These are phyloP conservation scores for Nudaria mundana DNA, from an alignment of 2,888 invertebrate genomes.

Conservation along the genomic window DNA sequence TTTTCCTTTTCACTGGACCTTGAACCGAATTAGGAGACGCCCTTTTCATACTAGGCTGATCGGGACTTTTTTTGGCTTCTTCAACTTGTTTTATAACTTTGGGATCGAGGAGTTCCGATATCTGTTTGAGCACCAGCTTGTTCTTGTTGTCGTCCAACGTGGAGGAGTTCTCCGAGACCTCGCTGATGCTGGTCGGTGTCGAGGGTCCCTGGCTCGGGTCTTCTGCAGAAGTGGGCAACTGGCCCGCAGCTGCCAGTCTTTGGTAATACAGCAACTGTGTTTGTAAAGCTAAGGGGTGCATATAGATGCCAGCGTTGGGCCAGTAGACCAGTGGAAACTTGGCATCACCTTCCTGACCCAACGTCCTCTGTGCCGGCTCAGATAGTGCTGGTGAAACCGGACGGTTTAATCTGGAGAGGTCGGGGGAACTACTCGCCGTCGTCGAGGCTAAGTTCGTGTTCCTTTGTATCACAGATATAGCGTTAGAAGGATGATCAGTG, in stretches of 20 bases:
- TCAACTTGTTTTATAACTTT: conserved; percentile 65
- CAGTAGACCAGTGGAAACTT: conserved; percentile 81
- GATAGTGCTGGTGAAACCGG: conserved; percentile 60
- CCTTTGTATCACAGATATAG: conserved; percentile 72
- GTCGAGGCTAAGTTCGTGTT: conserved; percentile 60
- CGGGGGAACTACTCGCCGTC: conserved; percentile 71
- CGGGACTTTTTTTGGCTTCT: conserved; percentile 55
- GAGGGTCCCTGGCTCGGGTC: conserved; percentile 48
- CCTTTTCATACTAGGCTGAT: conserved; percentile 67
- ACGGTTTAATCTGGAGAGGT: conserved; percentile 51
- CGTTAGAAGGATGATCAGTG: conserved; percentile 62
- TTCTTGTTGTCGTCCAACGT: conserved; percentile 62
- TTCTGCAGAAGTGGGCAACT: conserved; percentile 63
- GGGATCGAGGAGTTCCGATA: conserved; percentile 70
- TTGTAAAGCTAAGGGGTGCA: conserved; percentile 87
- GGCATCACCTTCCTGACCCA: conserved; percentile 54
- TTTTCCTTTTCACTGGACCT: conserved; percentile 84
- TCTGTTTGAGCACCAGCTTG: conserved; percentile 71
- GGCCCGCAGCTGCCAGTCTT: conserved; percentile 82
- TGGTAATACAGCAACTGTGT: conserved; percentile 88
- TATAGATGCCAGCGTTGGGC: conserved; percentile 86
- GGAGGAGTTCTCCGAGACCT: conserved; percentile 54
- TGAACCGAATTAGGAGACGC: conserved; percentile 59
- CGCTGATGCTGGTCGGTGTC: conserved; percentile 57
- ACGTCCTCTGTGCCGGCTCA: conserved; percentile 64